A percentile compares a stretch with the other conserved stretches of the same genome.
These are phyloP conservation scores for Ernsta delagoae DNA, from an alignment of 2,888 invertebrate species.

Conservation along the genomic window DNA sequence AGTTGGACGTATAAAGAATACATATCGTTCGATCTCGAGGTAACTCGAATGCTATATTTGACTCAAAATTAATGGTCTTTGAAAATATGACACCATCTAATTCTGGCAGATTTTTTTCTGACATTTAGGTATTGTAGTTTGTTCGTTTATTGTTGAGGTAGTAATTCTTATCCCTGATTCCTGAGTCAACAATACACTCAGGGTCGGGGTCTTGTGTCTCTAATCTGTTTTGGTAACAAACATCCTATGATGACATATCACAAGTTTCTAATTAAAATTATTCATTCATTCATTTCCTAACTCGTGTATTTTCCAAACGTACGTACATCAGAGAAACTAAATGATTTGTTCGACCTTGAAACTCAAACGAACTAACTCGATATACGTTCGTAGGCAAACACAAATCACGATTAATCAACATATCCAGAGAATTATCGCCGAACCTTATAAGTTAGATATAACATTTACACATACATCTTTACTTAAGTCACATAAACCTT, in stretches of 20 bases:
- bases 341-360: conserved; percentile 8
- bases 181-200: too few species aligned
- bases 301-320: background rate
- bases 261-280: background rate
- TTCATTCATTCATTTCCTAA: background rate
- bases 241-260: background rate
- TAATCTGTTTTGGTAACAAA: background rate
- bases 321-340: background rate
- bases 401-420: conserved; percentile 28
- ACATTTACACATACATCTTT: background rate
- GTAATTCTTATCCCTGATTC: too few species aligned
- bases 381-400: conserved; percentile 12
- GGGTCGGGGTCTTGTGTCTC: too few species aligned
- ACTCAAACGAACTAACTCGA: background rate
- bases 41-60: too few species aligned
- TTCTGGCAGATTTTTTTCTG: too few species aligned
- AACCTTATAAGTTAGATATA: background rate
- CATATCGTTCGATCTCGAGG: too few species aligned
- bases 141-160: too few species aligned
- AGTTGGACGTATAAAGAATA: too few species aligned
- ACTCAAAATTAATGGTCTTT: too few species aligned
- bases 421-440: conserved; percentile 2
- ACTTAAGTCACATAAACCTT: conserved; percentile 10
- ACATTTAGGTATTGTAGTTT: too few species aligned
- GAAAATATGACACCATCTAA: too few species aligned